Base-by-base conservation (phyloP, 2,113 vertebrate species). In the Propithecus coquereli region DNA sequence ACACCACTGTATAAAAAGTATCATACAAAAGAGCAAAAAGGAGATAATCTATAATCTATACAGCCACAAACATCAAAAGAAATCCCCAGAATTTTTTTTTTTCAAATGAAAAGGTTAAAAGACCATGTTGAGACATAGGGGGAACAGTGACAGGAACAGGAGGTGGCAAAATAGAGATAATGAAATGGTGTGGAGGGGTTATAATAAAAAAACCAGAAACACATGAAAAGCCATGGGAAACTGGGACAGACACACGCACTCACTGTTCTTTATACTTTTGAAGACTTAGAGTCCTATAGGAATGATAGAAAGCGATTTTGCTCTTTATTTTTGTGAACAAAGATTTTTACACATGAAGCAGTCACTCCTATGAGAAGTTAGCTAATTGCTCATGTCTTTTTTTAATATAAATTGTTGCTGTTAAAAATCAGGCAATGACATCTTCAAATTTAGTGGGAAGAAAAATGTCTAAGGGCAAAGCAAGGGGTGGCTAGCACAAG, bases 321-420 rank as follows among this genome's bases (percentile, higher is more conserved):
- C 32, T 68, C 22, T 90, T 87, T 84, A 68, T 57, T 94, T 87
- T 79, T 74, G 3, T 84, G 83, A 94, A 74, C 71, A 90, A 82
- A 91, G 52, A 79, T 76, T 88, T 83, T 80, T 32, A 63, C 79
- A 94, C 92, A 93, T 52, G 30, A 94, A 93, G 76, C 63, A 87
- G 43, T 90, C 45, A 57, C 11, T 79, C 40, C 90, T 68, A 16
- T 90, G 71, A 95, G 45, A 92, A 87, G 73, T 92, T 80, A 91
- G 50, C 30, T 70, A 83, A 94, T 37, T 94, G 84, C 18, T 94
- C 11, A 0, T 76, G 25, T 27, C 27, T 27, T 43, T 90, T 81
- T 89, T 23, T 34, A 87, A 81, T 86, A 87, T 54, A 65, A 83
- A 84, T 79, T 73, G 25, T 61, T 86, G 34, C 54, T 61, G 50